These are phyloP conservation scores for Melanotaenia parkinsoni DNA, from an alignment of 2,797 vertebrate genomes.

Conservation along the genomic window DNA sequence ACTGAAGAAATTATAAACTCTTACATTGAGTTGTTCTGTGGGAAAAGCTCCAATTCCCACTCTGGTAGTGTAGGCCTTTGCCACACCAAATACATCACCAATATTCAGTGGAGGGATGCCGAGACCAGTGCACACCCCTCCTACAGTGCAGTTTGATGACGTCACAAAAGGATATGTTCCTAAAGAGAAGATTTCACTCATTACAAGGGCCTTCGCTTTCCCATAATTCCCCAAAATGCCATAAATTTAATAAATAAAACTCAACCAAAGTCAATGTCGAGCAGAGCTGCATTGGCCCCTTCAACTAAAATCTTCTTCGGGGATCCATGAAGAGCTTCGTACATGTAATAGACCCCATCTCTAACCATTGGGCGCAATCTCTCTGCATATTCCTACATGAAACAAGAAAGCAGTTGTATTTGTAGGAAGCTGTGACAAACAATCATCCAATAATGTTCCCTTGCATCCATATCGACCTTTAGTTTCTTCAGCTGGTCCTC, in stretches of 20 bases:
- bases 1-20: conserved; percentile 48
- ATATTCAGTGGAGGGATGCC: conserved; percentile 94
- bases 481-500: conserved; percentile 94
- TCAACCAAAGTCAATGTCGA: conserved; percentile 98
- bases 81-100: conserved; percentile 95
- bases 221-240: not conserved
- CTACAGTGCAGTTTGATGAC: conserved; percentile 97
- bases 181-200: conserved; percentile 56
- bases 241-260: not conserved
- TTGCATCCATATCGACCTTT: conserved; percentile 82
- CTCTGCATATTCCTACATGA: conserved; percentile 89
- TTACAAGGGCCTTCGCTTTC: not conserved
- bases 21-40: conserved; percentile 96
- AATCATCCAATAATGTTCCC: too few species aligned
- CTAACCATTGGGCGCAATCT: conserved; percentile 96
- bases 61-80: conserved; percentile 96
- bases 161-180: conserved; percentile 99
- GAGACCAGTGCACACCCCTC: conserved; percentile 95
- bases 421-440: not conserved
- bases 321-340: conserved; percentile 93
- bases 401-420: conserved; percentile 1
- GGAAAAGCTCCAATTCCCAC: conserved; percentile 98
- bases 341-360: conserved; percentile 98
- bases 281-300: conserved; percentile 96
- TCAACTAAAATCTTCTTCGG: conserved; percentile 97